phyloP scores from a whole-genome alignment of 1,140 invertebrate genomes.

The Campoletis sonorensis region DNA sequence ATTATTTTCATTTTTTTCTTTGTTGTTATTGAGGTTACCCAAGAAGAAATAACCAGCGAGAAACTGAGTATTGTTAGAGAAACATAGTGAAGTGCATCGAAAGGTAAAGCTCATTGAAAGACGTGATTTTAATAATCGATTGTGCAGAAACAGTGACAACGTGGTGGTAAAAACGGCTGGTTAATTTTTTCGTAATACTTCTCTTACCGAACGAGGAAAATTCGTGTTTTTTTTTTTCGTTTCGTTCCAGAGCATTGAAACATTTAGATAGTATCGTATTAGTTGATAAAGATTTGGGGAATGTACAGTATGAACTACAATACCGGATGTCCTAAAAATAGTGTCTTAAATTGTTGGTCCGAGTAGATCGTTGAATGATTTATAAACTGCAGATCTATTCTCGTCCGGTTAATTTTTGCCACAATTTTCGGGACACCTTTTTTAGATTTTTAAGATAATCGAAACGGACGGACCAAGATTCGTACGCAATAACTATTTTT shows the following conservation, averaged over 20 bases:
- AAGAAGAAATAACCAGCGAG: slow-evolving; percentile 31
- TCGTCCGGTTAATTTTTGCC: too few relatives aligned
- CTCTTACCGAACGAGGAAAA: slow-evolving; percentile 29
- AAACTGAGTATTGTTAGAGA: slow-evolving; percentile 37
- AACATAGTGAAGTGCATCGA: neutral
- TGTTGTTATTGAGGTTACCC: neutral
- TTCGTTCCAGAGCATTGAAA: neutral
- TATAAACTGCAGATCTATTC: too few relatives aligned
- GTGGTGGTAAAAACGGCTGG: slow-evolving; percentile 44
- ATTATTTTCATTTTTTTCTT: slow-evolving; percentile 14
- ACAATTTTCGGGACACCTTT: too few relatives aligned
- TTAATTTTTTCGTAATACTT: neutral
- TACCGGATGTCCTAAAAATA: too few relatives aligned
- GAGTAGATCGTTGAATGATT: too few relatives aligned
- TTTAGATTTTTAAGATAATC: slow-evolving; percentile 4
- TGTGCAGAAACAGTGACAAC: slow-evolving; percentile 17
- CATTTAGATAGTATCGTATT: slow-evolving; percentile 13
- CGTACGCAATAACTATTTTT: neutral
- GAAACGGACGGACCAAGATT: slow-evolving; percentile 40
- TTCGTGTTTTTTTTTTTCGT: slow-evolving; percentile 23
- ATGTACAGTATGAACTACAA: slow-evolving; percentile 9
- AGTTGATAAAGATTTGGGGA: slow-evolving; percentile 18
- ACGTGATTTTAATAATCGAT: slow-evolving; percentile 7
- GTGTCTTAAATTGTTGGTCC: too few relatives aligned
- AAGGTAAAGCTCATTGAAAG: slow-evolving; percentile 19